phyloP scores from a whole-genome alignment of 2,797 vertebrate species.

The Clangula hyemalis region DNA sequence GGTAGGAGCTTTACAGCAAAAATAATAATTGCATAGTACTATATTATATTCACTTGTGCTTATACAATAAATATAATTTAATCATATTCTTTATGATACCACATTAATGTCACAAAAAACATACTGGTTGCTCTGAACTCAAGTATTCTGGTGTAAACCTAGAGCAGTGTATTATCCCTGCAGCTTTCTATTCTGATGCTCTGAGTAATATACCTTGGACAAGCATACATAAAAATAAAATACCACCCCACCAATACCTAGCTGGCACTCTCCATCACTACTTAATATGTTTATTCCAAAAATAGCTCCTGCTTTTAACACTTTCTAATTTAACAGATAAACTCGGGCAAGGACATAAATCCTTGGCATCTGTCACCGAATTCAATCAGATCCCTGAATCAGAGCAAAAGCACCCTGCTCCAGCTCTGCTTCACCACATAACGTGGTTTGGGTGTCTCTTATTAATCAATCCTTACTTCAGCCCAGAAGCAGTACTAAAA shows the following conservation, averaged over 20 bases:
- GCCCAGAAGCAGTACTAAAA: neutral
- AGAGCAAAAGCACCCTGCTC: constrained; percentile 26
- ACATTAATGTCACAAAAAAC: neutral
- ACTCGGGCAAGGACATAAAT: constrained; percentile 42
- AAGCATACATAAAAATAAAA: neutral
- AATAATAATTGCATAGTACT: neutral
- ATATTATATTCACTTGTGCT: neutral
- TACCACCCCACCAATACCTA: neutral
- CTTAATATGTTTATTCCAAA: constrained; percentile 26
- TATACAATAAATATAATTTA: neutral
- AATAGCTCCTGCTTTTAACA: constrained; percentile 54
- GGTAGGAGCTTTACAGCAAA: neutral
- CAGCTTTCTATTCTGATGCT: neutral
- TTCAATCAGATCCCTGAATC: constrained; percentile 27
- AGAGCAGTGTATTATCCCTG: neutral
- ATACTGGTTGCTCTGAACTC: neutral
- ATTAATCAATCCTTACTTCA: constrained; percentile 25
- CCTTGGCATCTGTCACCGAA: constrained; percentile 45
- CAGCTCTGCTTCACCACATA: neutral
- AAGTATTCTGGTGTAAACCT: neutral
- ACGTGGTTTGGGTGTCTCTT: constrained; percentile 19
- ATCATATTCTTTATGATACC: neutral
- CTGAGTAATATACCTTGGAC: neutral
- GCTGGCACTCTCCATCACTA: neutral
- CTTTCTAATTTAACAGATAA: constrained; percentile 63